Evolutionary conservation across 2,888 invertebrate species (phyloP).

Genomic region (Cryptus armator): DNA sequence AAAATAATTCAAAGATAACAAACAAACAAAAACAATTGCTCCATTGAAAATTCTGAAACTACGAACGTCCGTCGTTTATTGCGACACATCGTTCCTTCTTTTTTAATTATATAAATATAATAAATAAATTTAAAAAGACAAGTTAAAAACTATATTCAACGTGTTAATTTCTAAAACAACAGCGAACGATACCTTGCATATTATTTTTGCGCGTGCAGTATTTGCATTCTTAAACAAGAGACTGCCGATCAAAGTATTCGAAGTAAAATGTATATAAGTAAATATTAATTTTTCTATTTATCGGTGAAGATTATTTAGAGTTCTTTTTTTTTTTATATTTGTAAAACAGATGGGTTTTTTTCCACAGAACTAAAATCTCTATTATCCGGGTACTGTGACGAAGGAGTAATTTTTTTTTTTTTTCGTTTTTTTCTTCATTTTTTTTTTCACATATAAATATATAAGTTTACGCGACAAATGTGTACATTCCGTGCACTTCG

Average conservation of each 20-base stretch:
- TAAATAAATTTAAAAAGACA: slow-evolving; percentile 8
- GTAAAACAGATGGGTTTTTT: slow-evolving; percentile 43
- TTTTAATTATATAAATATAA: slow-evolving; percentile 1
- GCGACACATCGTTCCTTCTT: slow-evolving; percentile 39
- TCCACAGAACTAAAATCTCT: slow-evolving; percentile 22
- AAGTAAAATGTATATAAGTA: slow-evolving; percentile 81
- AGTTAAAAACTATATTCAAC: slow-evolving; percentile 38
- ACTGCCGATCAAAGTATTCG: slow-evolving; percentile 81
- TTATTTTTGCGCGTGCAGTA: slow-evolving; percentile 74
- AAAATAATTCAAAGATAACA: slow-evolving; percentile 16
- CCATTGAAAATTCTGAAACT: slow-evolving; percentile 26
- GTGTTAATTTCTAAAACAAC: slow-evolving; percentile 59
- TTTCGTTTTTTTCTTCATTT: slow-evolving; percentile 29
- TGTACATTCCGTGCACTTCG: slow-evolving; percentile 38
- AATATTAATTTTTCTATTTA: slow-evolving; percentile 80
- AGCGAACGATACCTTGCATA: slow-evolving; percentile 59
- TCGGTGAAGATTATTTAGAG: slow-evolving; percentile 76
- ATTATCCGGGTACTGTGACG: slow-evolving; percentile 10
- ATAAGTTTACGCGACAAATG: slow-evolving; percentile 6
- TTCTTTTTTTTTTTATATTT: slow-evolving; percentile 58
- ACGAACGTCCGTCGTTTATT: slow-evolving; percentile 48
- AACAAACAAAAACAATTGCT: slow-evolving; percentile 20
- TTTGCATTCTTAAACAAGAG: slow-evolving; percentile 79
- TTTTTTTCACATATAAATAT: slow-evolving; percentile 6
- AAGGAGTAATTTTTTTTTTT: slow-evolving; percentile 28